A percentile compares a stretch with the other conserved stretches of the same genome.
Conservation (phyloP, 2,888 invertebrate species). For the Horisme vitalbata region DNA sequence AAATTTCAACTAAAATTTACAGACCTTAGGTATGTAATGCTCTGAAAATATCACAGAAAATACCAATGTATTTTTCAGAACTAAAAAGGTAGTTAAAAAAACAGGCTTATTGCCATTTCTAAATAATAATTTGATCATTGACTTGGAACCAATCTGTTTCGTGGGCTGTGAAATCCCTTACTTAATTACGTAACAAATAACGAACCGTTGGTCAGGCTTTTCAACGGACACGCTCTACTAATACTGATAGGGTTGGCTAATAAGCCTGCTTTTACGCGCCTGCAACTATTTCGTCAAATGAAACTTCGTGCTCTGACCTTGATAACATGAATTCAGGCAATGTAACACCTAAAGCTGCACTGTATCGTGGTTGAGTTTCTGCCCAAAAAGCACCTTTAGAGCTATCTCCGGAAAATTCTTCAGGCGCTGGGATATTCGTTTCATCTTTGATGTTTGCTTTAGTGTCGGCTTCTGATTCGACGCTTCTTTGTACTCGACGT, state of each 20-base stretch:
- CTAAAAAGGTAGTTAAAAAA: no score
- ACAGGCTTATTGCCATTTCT: not conserved
- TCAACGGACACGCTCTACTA: conserved; percentile 75
- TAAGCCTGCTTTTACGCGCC: conserved; percentile 64
- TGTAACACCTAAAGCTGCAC: conserved; percentile 84
- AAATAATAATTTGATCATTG: conserved; percentile 6
- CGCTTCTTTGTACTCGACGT: conserved; percentile 63
- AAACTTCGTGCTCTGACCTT: conserved; percentile 86
- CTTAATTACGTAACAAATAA: conserved; percentile 69
- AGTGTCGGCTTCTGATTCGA: conserved; percentile 56
- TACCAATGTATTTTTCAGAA: conserved; percentile 1
- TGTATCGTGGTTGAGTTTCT: conserved; percentile 86
- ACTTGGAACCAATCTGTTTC: conserved; percentile 25
- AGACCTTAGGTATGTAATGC: no score
- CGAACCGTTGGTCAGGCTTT: conserved; percentile 63
- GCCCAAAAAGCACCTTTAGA: conserved; percentile 85
- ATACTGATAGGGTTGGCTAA: conserved; percentile 64
- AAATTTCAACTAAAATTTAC: no score
- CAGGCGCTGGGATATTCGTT: conserved; percentile 69
- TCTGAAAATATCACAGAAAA: no score
- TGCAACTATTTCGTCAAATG: conserved; percentile 84
- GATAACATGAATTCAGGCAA: conserved; percentile 87
- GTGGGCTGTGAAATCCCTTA: conserved; percentile 66
- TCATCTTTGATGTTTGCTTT: conserved; percentile 60
- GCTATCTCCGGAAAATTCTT: conserved; percentile 78